phyloP scores from a whole-genome alignment of 2,888 invertebrate species.

The Cinara cedri region DNA sequence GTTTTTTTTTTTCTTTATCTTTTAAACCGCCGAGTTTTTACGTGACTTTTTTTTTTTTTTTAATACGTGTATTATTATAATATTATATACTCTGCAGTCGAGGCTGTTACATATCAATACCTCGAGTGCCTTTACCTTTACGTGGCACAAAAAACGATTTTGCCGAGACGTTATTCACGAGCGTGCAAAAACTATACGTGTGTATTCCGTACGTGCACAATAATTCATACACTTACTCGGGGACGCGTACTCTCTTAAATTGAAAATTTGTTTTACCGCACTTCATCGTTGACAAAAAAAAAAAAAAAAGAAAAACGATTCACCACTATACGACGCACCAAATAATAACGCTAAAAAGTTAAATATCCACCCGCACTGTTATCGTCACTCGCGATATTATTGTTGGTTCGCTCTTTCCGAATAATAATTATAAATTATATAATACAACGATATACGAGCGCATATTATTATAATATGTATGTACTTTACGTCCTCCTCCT shows the following conservation, averaged over 20 bases:
- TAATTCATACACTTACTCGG: not conserved
- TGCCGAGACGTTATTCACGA: not conserved
- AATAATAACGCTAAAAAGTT: not conserved
- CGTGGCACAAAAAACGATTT: not conserved
- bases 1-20: too few relatives aligned
- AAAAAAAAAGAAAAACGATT: conserved; percentile 60
- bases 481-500: conserved; percentile 3
- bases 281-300: not conserved
- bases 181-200: not conserved
- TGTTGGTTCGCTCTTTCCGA: not conserved
- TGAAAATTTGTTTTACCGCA: conserved; percentile 12
- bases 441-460: not conserved
- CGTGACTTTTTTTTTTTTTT: too few relatives aligned
- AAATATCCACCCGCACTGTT: not conserved
- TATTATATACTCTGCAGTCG: not conserved
- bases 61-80: too few relatives aligned
- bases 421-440: not conserved
- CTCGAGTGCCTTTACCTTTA: not conserved
- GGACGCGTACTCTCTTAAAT: conserved; percentile 16
- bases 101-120: not conserved
- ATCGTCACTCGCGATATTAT: not conserved
- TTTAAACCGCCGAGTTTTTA: too few relatives aligned
- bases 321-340: not conserved
- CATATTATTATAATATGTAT: not conserved
- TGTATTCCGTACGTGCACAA: not conserved